phyloP scores from a whole-genome alignment of 2,113 vertebrate species.

The Pundamilia nyererei region DNA sequence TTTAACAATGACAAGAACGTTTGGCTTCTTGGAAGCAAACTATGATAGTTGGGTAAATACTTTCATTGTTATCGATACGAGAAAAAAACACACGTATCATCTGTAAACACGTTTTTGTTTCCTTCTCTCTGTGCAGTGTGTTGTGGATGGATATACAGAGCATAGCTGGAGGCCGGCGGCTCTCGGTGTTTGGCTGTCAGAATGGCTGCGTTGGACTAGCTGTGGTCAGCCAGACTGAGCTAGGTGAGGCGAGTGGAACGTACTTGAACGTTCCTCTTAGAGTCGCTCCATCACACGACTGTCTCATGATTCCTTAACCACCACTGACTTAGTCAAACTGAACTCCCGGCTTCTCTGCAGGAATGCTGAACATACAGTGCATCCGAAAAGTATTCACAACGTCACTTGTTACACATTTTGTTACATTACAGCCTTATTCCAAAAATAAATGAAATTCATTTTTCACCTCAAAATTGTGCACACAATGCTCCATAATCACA shows the following conservation, averaged over 20 bases:
- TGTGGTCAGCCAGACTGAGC: constrained; percentile 76
- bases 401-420: neutral
- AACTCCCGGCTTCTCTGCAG: neutral
- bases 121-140: constrained; percentile 63
- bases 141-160: constrained; percentile 80
- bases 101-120: neutral
- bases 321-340: neutral
- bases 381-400: neutral
- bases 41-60: fast-evolving
- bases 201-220: constrained; percentile 80
- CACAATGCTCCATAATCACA: neutral
- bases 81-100: neutral
- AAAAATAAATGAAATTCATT: neutral
- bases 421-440: neutral
- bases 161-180: constrained; percentile 60
- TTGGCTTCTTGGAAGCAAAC: neutral
- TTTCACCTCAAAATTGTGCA: neutral
- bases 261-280: neutral
- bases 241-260: constrained; percentile 60
- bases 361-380: neutral
- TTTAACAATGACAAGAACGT: neutral
- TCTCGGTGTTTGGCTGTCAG: constrained; percentile 84
- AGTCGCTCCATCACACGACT: neutral
- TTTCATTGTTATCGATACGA: neutral
- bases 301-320: neutral